Percentiles rank a stretch among this genome's conserved stretches.
These are phyloP conservation scores for Porites rus DNA, from an alignment of 92 coral and sea anemone genomes.

Conservation along the genomic window DNA sequence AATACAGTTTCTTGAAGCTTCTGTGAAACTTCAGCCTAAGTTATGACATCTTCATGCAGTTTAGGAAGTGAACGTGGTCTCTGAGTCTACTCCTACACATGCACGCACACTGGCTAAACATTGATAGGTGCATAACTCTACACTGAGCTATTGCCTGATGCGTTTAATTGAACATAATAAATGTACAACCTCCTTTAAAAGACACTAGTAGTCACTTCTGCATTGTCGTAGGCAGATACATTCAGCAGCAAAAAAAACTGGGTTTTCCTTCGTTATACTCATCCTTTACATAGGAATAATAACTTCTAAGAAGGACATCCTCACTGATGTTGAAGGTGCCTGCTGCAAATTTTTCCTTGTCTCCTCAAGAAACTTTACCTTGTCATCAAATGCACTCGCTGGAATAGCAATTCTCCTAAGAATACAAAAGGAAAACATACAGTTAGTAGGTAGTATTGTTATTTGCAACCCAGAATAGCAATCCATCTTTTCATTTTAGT, in stretches of 20 bases:
- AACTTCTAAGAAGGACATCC: slow-evolving; percentile 1
- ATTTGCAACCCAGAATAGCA: background rate
- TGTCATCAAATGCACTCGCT: slow-evolving; percentile 20
- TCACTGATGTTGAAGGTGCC: slow-evolving; percentile 11
- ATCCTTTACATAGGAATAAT: background rate
- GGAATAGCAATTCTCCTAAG: slow-evolving; percentile 22
- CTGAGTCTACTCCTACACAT: background rate
- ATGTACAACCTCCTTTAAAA: background rate
- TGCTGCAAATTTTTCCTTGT: background rate
- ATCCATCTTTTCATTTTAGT: background rate
- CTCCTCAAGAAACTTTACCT: slow-evolving; percentile 14
- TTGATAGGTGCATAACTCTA: background rate
- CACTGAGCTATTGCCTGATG: background rate
- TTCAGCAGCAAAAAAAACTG: background rate
- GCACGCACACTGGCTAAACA: background rate
- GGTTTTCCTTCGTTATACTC: background rate
- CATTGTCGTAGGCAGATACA: background rate
- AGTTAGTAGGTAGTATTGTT: background rate
- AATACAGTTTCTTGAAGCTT: no score
- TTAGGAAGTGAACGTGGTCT: background rate
- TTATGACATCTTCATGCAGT: no score
- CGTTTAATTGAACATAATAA: no score
- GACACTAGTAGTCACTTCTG: background rate
- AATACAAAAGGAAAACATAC: background rate
- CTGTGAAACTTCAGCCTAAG: no score